A percentile compares a stretch with the other conserved stretches of the same genome.
These are phyloP conservation scores for Oreotrochilus melanogaster DNA, from an alignment of 2,113 vertebrate genomes.

Conservation along the genomic window DNA sequence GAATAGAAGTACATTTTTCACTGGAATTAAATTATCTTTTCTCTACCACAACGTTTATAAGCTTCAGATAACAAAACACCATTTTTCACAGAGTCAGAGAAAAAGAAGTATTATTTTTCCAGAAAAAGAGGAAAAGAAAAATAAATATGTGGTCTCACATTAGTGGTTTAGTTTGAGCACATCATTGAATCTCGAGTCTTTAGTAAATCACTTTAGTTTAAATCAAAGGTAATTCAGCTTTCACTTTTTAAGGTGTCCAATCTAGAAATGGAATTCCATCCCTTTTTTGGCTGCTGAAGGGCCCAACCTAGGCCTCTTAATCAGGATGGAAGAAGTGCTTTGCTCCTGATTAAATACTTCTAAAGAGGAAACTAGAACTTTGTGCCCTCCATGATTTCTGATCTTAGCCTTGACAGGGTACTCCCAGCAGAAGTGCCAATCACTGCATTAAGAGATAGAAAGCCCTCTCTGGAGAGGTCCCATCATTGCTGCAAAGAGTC, in stretches of 20 bases:
- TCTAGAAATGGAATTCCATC: neutral
- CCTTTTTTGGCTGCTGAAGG: neutral
- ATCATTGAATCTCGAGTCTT: neutral
- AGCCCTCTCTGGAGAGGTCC: neutral
- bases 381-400: neutral
- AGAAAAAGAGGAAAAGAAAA: too few relatives aligned
- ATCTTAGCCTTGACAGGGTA: neutral
- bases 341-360: neutral
- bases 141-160: neutral
- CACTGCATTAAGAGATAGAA: neutral
- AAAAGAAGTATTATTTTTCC: neutral
- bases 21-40: slow-evolving; percentile 16
- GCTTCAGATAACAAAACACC: neutral
- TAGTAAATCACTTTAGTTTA: neutral
- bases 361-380: neutral
- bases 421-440: neutral
- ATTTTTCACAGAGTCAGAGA: neutral
- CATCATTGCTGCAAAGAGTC: rapidly evolving
- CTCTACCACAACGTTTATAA: neutral
- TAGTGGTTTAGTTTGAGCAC: neutral
- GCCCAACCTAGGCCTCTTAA: rapidly evolving
- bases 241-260: neutral
- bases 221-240: neutral
- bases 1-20: slow-evolving; percentile 33
- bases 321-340: neutral